Base-by-base conservation (phyloP, 2,888 invertebrate species). In the Drosophila suboccidentalis region DNA sequence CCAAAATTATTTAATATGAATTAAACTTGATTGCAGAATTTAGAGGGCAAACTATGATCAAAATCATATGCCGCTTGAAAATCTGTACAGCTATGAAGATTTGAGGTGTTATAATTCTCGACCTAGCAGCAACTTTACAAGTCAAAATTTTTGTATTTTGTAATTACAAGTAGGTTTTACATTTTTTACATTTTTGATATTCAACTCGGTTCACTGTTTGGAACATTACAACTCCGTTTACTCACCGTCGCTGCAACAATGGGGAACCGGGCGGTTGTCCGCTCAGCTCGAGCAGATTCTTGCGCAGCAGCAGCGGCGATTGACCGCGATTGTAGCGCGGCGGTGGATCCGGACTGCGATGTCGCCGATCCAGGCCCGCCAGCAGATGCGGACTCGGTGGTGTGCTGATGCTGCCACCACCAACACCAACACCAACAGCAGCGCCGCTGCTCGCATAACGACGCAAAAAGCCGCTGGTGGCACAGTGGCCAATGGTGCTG, bases 301-400 rank as follows among this genome's bases (percentile, higher is more conserved):
- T 94, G 62, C 95, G 93, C 72, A 95, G 80, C 54, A 95, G 92
- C 71, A 95, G 91, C 19, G 95, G 95, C 47, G 93, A 93, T 60
- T 93, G 93, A 0, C 93, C 93, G 11, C 93, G 92, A 90, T 93
- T 93, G 62, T 91, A 93, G 47, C 93, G 93, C 77, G 94, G 94
- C 67, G 95, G 95, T 19, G 95, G 95, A 91, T 94, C 94, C 26
- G 94, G 94, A 85, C 94, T 94, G 74, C 94, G 94, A 89, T 94
- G 94, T 58, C 94, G 78, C 3, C 92, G 85, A 83, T 91, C 91
- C 29, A 91, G 71, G 2, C 91, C 91, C 6, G 91, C 88, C 32
- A 92, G 50, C 32, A 91, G 71, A 71, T 91, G 91, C 1, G 91
- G 90, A 64, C 89, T 90, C 9, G 91, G 88, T n/a, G 87, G 89